Evolutionary conservation across 1,140 invertebrate species (phyloP).

Genomic region (Nasonia vitripennis): DNA sequence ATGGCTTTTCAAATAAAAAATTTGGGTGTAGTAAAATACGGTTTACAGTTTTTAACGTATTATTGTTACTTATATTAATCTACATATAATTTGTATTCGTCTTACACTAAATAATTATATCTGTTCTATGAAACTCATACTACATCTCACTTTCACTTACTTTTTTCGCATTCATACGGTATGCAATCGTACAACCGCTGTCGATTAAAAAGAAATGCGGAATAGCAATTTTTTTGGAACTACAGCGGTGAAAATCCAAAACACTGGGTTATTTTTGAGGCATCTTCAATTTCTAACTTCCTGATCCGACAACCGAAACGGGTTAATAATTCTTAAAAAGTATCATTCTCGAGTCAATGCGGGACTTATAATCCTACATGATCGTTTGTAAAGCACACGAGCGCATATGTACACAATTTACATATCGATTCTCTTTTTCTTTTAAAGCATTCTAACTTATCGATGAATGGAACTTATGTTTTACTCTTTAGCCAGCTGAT

Average conservation of each 20-base stretch:
- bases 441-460: slow-evolving; percentile 33
- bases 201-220: slow-evolving; percentile 4
- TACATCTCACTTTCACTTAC: slow-evolving; percentile 28
- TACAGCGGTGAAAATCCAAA: slow-evolving; percentile 6
- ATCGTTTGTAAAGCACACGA: slow-evolving; percentile 34
- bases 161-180: slow-evolving; percentile 34
- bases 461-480: slow-evolving; percentile 8
- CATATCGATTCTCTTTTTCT: slow-evolving; percentile 37
- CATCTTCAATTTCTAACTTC: slow-evolving; percentile 27
- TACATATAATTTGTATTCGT: slow-evolving; percentile 47
- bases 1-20: slow-evolving; percentile 49
- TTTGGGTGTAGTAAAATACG: slow-evolving; percentile 34
- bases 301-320: neutral
- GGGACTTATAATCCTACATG: slow-evolving; percentile 18
- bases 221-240: slow-evolving; percentile 25
- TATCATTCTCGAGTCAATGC: slow-evolving; percentile 4
- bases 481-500: slow-evolving; percentile 16
- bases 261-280: slow-evolving; percentile 11
- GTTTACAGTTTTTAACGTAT: slow-evolving; percentile 38
- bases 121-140: slow-evolving; percentile 20
- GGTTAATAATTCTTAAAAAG: slow-evolving; percentile 34
- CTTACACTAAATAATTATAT: slow-evolving; percentile 43
- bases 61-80: slow-evolving; percentile 40
- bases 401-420: slow-evolving; percentile 54
- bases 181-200: slow-evolving; percentile 15